These are phyloP conservation scores for Serranus cabrilla DNA, from an alignment of 2,797 vertebrate genomes.

Conservation along the genomic window DNA sequence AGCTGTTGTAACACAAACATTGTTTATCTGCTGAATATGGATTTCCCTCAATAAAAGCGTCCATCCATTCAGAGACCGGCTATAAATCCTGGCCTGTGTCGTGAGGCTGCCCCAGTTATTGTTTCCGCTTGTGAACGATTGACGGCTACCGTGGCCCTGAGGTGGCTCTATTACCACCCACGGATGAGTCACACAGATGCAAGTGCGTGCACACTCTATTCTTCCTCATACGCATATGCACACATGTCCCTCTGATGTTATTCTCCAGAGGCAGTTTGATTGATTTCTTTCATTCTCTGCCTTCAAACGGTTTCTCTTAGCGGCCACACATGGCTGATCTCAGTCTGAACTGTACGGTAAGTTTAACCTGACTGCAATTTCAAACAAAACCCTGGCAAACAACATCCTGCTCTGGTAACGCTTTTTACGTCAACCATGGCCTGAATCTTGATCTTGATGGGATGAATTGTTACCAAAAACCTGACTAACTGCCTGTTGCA, in stretches of 20 bases:
- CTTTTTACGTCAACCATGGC: neutral
- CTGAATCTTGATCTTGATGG: neutral
- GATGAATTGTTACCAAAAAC: neutral
- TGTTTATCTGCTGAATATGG: constrained; percentile 67
- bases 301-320: constrained; percentile 34
- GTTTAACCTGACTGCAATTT: constrained; percentile 28
- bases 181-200: constrained; percentile 76
- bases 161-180: constrained; percentile 70
- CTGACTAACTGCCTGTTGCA: neutral
- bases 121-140: constrained; percentile 58
- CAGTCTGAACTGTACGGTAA: neutral
- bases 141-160: constrained; percentile 50
- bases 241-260: constrained; percentile 53
- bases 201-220: constrained; percentile 28
- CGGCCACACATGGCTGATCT: constrained; percentile 31
- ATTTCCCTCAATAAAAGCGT: constrained; percentile 61
- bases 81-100: constrained; percentile 52
- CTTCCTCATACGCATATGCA: constrained; percentile 35
- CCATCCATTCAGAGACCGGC: constrained; percentile 35
- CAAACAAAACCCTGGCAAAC: constrained; percentile 12
- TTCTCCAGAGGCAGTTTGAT: constrained; percentile 41
- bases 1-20: constrained; percentile 38
- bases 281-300: constrained; percentile 63
- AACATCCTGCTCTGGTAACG: neutral
- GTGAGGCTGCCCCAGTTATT: constrained; percentile 51